These are phyloP conservation scores for Chlorops oryzae DNA, from an alignment of 1,140 invertebrate species.

Conservation along the genomic window DNA sequence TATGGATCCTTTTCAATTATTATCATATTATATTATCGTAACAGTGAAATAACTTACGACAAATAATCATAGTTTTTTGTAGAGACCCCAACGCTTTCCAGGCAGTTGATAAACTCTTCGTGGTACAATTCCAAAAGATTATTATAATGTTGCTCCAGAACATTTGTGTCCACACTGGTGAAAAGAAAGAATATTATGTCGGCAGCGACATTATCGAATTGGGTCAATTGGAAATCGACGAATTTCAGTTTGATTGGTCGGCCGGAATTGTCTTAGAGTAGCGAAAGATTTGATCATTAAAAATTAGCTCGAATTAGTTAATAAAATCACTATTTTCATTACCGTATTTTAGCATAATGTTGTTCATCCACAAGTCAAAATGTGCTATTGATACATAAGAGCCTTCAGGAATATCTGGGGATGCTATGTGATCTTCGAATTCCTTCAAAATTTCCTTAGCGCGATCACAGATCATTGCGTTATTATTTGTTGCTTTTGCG, in stretches of 20 bases:
- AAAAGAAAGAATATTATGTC: conserved; percentile 57
- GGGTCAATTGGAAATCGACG: conserved; percentile 59
- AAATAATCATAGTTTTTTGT: conserved; percentile 27
- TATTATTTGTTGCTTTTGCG: conserved; percentile 12
- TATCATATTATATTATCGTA: no score
- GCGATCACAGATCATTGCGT: conserved; percentile 18
- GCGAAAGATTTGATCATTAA: no score
- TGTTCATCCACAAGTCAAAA: conserved; percentile 60
- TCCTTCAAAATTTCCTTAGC: conserved; percentile 19
- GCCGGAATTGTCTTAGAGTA: conserved; percentile 29
- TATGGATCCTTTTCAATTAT: no score
- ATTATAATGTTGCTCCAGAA: conserved; percentile 48
- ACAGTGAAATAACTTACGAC: no score
- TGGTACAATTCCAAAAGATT: conserved; percentile 53
- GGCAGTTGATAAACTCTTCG: conserved; percentile 47
- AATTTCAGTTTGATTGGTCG: conserved; percentile 52
- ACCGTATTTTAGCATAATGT: conserved; percentile 53
- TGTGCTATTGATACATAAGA: conserved; percentile 53
- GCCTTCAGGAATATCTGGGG: conserved; percentile 21
- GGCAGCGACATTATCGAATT: conserved; percentile 51
- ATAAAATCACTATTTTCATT: no score
- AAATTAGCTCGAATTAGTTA: background rate
- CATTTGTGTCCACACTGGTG: conserved; percentile 49
- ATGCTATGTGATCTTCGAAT: conserved; percentile 19
- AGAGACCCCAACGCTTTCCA: conserved; percentile 28